Evolutionary conservation across 2,113 vertebrate genomes (phyloP).

Genomic region (Cheirogaleus medius): DNA sequence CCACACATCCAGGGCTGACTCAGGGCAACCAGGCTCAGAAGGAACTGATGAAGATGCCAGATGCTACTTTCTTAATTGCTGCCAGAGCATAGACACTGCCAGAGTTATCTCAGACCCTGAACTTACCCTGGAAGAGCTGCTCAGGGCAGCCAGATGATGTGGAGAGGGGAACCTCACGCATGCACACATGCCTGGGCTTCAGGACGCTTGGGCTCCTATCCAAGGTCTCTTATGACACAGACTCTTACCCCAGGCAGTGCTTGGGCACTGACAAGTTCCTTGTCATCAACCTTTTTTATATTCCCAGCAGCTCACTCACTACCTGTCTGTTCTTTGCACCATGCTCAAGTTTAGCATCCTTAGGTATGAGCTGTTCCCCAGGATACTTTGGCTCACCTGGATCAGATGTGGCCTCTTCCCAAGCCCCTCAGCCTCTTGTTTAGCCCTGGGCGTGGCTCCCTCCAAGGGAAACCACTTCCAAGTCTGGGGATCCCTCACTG

Average conservation of each 20-base stretch:
- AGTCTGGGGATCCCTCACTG: neutral
- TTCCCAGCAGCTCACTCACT: neutral
- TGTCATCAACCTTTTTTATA: neutral
- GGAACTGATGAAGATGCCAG: conserved; percentile 51
- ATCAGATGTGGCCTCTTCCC: neutral
- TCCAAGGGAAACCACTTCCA: neutral
- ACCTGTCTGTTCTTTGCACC: neutral
- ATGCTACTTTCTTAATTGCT: neutral
- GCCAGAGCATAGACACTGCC: neutral
- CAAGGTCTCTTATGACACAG: neutral
- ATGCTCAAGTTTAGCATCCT: neutral
- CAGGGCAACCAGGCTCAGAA: neutral
- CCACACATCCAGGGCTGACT: conserved; percentile 6
- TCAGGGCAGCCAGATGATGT: neutral
- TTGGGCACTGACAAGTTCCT: neutral
- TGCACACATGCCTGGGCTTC: neutral
- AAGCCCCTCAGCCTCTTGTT: neutral
- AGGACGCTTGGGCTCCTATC: neutral
- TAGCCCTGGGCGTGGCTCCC: neutral
- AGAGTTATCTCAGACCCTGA: neutral
- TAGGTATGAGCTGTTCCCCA: neutral
- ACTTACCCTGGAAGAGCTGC: neutral
- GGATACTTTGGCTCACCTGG: neutral
- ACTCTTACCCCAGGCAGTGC: neutral
- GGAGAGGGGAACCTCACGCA: neutral